Evolutionary conservation across 1,140 invertebrate genomes (phyloP).

Genomic region (Lasioglossum albipes): DNA sequence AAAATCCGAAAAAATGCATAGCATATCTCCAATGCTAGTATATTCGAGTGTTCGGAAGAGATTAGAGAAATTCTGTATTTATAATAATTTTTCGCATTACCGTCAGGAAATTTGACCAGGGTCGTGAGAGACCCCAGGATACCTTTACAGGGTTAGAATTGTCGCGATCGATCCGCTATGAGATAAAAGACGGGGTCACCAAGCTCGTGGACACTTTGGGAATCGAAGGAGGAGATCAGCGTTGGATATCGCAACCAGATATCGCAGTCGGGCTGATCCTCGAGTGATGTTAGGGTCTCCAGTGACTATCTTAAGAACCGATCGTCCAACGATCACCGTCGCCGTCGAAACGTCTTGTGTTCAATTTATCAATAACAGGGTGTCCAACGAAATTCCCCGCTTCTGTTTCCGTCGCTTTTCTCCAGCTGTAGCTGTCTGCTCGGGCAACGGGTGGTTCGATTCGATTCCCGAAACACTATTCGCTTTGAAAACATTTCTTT

Average conservation of each 20-base stretch:
- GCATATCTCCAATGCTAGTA: too few relatives aligned
- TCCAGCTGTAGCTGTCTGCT: too few relatives aligned
- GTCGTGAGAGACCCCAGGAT: too few relatives aligned
- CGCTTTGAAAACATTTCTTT: too few relatives aligned
- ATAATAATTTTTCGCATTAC: too few relatives aligned
- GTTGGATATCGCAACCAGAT: not conserved
- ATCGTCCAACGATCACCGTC: not conserved
- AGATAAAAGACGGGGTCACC: not conserved
- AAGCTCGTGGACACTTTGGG: not conserved
- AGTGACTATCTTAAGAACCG: not conserved
- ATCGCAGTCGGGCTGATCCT: not conserved
- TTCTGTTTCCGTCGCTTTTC: not conserved
- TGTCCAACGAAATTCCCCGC: not conserved
- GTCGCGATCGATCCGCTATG: not conserved
- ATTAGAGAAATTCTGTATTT: too few relatives aligned
- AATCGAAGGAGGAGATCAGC: not conserved
- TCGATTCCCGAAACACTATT: too few relatives aligned
- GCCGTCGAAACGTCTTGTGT: not conserved
- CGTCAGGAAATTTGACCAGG: too few relatives aligned
- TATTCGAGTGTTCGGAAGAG: too few relatives aligned
- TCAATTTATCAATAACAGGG: not conserved
- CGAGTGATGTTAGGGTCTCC: not conserved
- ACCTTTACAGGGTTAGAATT: too few relatives aligned
- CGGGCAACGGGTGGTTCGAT: not conserved
- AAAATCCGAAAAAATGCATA: too few relatives aligned